Evolutionary conservation across 1,140 invertebrate species (phyloP).

Genomic region (Drosophila melanica): DNA sequence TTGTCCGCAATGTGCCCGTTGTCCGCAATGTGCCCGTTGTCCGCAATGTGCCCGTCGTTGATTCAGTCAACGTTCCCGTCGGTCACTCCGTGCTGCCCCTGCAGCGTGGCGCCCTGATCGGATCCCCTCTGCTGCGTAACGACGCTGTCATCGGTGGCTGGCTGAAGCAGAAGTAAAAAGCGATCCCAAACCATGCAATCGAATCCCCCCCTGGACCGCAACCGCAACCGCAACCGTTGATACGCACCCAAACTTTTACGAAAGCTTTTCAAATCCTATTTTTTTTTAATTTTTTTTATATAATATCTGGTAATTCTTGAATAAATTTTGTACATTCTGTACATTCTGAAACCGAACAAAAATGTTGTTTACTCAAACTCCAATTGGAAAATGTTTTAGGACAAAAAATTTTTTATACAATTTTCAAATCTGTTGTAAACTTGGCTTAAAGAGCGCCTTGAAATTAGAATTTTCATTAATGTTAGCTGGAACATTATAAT

Average conservation of each 20-base stretch:
- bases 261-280: not conserved
- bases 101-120: slow-evolving; percentile 40
- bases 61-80: slow-evolving; percentile 42
- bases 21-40: slow-evolving; percentile 26
- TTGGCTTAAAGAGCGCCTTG: too few species aligned
- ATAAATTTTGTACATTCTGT: slow-evolving; percentile 36
- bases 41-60: slow-evolving; percentile 44
- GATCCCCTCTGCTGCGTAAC: slow-evolving; percentile 50
- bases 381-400: too few species aligned
- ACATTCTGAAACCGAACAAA: slow-evolving; percentile 1
- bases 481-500: too few species aligned
- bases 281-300: slow-evolving; percentile 19
- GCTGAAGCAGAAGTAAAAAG: slow-evolving; percentile 63
- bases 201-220: not conserved
- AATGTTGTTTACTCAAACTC: not conserved
- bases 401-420: too few species aligned
- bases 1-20: slow-evolving; percentile 3
- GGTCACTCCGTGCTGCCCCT: slow-evolving; percentile 36
- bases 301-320: not conserved
- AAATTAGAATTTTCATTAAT: too few species aligned
- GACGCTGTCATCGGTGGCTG: slow-evolving; percentile 63
- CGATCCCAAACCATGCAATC: too few species aligned
- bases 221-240: too few species aligned
- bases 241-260: not conserved
- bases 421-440: too few species aligned